These are phyloP conservation scores for Pluvialis apricaria DNA, from an alignment of 2,113 vertebrate species.

Conservation along the genomic window DNA sequence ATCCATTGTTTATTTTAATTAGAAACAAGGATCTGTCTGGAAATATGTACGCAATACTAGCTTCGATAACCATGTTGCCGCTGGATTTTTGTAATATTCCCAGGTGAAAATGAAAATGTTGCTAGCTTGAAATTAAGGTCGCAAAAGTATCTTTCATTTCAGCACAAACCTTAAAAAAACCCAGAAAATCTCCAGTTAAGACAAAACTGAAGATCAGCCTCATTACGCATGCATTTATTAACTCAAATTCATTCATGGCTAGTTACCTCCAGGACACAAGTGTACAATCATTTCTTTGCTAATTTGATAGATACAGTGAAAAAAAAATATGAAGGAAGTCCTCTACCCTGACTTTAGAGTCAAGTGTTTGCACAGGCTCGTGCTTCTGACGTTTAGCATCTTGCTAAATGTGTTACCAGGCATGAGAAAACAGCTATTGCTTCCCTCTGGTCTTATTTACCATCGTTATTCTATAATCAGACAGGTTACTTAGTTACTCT, in stretches of 20 bases:
- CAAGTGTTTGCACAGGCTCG: not conserved
- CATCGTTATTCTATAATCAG: not conserved
- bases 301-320: not conserved
- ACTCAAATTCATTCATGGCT: not conserved
- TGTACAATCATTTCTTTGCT: not conserved
- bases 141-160: not conserved
- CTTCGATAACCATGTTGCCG: not conserved
- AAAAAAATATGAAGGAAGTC: not conserved
- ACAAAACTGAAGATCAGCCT: not conserved
- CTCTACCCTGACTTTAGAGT: not conserved
- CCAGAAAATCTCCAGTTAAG: not conserved
- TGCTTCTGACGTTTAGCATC: not conserved
- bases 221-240: not conserved
- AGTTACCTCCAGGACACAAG: not conserved
- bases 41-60: not conserved
- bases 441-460: not conserved
- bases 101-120: not conserved
- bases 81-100: not conserved
- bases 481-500: not conserved
- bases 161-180: not conserved
- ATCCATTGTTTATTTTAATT: constrained; percentile 75
- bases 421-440: not conserved
- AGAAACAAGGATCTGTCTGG: constrained; percentile 60
- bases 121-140: not conserved
- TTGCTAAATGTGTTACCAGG: not conserved